Conservation (phyloP, 2,113 vertebrate species). For the Syngnathus scovelli region DNA sequence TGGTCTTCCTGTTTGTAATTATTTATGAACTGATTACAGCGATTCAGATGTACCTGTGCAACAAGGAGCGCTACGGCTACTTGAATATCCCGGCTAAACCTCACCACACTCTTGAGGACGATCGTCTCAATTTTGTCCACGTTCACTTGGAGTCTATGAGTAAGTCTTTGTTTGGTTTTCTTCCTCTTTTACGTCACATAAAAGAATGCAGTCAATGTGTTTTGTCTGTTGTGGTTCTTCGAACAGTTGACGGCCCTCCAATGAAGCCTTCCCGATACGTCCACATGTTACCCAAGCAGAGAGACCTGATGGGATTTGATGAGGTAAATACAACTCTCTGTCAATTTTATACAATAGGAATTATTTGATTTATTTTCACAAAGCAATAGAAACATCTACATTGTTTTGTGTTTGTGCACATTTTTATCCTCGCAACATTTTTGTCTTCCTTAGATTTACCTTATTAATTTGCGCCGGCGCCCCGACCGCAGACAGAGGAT, state of each 20-base stretch:
- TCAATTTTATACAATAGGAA: not conserved
- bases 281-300: slow-evolving; percentile 73
- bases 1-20: too few species aligned
- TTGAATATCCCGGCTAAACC: slow-evolving; percentile 82
- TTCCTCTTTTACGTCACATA: not conserved
- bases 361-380: not conserved
- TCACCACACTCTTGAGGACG: slow-evolving; percentile 83
- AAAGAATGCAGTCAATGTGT: not conserved
- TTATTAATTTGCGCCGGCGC: slow-evolving; percentile 88
- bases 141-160: slow-evolving; percentile 84
- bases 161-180: slow-evolving; percentile 53
- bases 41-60: slow-evolving; percentile 80
- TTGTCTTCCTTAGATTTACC: slow-evolving; percentile 73
- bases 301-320: slow-evolving; percentile 88
- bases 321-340: slow-evolving; percentile 69
- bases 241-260: slow-evolving; percentile 81
- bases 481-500: slow-evolving; percentile 81
- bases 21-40: slow-evolving; percentile 60
- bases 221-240: slow-evolving; percentile 1
- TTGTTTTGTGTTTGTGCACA: not conserved
- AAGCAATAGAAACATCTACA: not conserved
- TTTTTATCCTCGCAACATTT: not conserved
- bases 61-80: slow-evolving; percentile 85
- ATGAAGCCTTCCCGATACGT: slow-evolving; percentile 81
- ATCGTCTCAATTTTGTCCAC: slow-evolving; percentile 86